A percentile compares a stretch with the other conserved stretches of the same genome.
Conservation (phyloP, 2,113 vertebrate genomes). For the Amphiprion percula region DNA sequence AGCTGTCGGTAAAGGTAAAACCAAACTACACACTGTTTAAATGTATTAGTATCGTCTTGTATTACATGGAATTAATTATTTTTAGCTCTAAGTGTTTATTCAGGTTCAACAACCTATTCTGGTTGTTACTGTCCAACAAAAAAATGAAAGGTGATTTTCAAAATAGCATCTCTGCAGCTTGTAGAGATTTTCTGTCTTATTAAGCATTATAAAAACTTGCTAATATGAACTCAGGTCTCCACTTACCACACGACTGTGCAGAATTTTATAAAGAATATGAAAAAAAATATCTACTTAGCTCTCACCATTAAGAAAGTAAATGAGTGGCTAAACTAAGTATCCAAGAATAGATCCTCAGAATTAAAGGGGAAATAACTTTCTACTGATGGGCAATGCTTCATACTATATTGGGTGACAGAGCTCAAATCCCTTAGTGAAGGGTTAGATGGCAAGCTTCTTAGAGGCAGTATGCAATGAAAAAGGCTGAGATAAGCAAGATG, state of each 20-base stretch:
- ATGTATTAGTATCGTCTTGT: not conserved
- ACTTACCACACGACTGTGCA: not conserved
- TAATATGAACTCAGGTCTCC: slow-evolving; percentile 8
- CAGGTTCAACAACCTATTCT: not conserved
- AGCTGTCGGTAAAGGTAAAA: not conserved
- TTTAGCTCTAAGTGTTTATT: not conserved
- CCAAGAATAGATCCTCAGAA: slow-evolving; percentile 42
- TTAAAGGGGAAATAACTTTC: slow-evolving; percentile 30
- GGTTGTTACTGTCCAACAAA: not conserved
- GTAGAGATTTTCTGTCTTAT: not conserved
- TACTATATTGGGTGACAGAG: slow-evolving; percentile 52
- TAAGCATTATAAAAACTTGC: too few species aligned
- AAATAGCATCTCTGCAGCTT: not conserved
- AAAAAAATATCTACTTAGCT: slow-evolving; percentile 38
- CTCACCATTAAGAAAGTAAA: slow-evolving; percentile 25
- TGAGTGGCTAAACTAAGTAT: slow-evolving; percentile 23
- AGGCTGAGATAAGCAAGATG: slow-evolving; percentile 38
- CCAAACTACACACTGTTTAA: not conserved
- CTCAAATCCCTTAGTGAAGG: slow-evolving; percentile 45
- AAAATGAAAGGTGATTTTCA: not conserved
- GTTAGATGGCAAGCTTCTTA: slow-evolving; percentile 23
- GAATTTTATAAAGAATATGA: slow-evolving; percentile 16
- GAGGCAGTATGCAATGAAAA: slow-evolving; percentile 17
- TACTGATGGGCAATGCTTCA: slow-evolving; percentile 48
- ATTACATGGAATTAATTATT: not conserved